Evolutionary conservation across 2,113 vertebrate genomes (phyloP), one percentile per base, ranked within the genome.

Genomic region (Poeciliopsis occidentalis): DNA sequence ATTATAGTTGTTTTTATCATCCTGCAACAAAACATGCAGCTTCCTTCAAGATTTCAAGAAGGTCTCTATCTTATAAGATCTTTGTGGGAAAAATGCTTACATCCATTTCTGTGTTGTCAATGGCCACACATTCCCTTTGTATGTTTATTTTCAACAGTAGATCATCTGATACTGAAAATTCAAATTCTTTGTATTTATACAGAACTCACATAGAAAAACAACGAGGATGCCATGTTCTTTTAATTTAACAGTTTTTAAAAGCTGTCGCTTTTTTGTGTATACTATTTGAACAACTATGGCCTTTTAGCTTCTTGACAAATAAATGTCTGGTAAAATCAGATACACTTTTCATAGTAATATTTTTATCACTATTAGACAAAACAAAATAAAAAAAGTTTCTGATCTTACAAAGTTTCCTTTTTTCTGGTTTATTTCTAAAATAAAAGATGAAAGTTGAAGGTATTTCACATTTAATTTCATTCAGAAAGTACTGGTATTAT

Each of bases 391-490:
- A 0, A 67, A 7, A 8, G 77, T 71, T 69, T 15, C 65, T 12
- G 8, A 24, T 66, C 44, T 80, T n/a, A 31, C 26, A 60, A 64
- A 51, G 26, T 44, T 26, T 71, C 32, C 30, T 2, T 27, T 6
- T 57, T 29, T 62, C 41, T 60, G 69, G 31, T 30, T 57, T n/a
- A 47, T 19, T 70, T 64, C 69, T 4, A 64, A 31, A 63, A 70
- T 54, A 54, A 64, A 80, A 67, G 60, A 67, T 67, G 8, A 73
- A 86, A 78, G 71, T 66, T 79, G 68, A 73, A 84, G 69, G 44
- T 68, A 72, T 64, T 79, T 64, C 51, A 81, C 37, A 73, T 79
- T 79, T 77, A 82, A 66, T 74, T 86, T 88, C 69, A 81, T 77
- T 73, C 51, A 60, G 61, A 57, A 67, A 70, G 34, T 72, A 71